phyloP scores from a whole-genome alignment of 2,888 invertebrate genomes.

The Clanis bilineata region DNA sequence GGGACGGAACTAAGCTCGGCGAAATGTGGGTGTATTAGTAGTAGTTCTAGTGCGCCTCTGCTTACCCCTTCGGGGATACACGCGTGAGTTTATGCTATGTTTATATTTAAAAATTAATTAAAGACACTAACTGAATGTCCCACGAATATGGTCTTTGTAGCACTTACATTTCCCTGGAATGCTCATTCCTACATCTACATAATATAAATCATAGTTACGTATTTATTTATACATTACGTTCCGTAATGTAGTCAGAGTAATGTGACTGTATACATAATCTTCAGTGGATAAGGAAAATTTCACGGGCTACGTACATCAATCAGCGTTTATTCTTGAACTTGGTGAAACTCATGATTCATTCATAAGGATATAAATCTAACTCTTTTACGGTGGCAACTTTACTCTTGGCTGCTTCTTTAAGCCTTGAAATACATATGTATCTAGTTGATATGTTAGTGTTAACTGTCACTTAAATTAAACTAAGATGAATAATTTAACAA shows the following conservation, averaged over 20 bases:
- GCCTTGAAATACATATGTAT: not conserved
- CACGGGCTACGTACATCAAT: slow-evolving; percentile 21
- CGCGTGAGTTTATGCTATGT: no score
- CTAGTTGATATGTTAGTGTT: not conserved
- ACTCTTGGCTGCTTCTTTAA: not conserved
- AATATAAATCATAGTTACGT: not conserved
- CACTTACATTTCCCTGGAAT: not conserved
- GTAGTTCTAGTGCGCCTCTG: no score
- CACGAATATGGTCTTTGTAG: no score
- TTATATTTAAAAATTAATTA: not conserved
- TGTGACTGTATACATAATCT: slow-evolving; percentile 39
- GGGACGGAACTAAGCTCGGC: no score
- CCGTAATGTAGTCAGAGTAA: slow-evolving; percentile 27
- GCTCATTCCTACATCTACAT: not conserved
- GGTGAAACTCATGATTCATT: slow-evolving; percentile 18
- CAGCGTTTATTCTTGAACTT: slow-evolving; percentile 17
- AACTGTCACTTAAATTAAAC: not conserved
- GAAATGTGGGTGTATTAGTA: no score
- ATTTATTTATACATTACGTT: slow-evolving; percentile 5
- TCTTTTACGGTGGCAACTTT: slow-evolving; percentile 6
- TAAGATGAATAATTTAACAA: not conserved
- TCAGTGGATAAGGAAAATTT: slow-evolving; percentile 37
- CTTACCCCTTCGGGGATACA: no score
- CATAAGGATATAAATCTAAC: slow-evolving; percentile 16
- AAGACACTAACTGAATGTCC: not conserved